phyloP scores from a whole-genome alignment of 1,140 invertebrate species.

The Coboldia fuscipes region DNA sequence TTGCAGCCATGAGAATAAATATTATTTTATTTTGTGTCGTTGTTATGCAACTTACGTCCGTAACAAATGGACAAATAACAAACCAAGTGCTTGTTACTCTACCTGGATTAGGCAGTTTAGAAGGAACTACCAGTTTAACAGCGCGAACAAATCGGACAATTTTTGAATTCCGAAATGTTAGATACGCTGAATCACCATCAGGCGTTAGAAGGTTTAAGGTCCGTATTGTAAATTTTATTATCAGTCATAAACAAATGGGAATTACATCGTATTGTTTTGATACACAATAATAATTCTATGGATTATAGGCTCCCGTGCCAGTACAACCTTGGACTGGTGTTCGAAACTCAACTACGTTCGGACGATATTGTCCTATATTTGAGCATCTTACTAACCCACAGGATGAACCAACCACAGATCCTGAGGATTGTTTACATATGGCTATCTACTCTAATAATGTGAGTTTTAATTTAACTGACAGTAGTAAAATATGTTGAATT shows the following conservation, averaged over 20 bases:
- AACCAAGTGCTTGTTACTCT: constrained; percentile 15
- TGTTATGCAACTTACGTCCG: background rate
- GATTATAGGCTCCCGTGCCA: constrained; percentile 11
- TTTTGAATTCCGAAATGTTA: constrained; percentile 16
- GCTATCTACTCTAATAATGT: constrained; percentile 18
- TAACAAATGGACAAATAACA: constrained; percentile 13
- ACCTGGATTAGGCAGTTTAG: constrained; percentile 14
- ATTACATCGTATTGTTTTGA: too few species aligned
- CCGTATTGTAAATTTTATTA: background rate
- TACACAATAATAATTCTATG: background rate
- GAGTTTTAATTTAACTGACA: too few species aligned
- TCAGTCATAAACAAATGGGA: background rate
- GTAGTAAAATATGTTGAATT: background rate
- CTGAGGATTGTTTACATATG: constrained; percentile 18
- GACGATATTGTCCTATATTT: constrained; percentile 14
- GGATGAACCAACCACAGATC: constrained; percentile 9
- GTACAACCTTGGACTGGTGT: constrained; percentile 23
- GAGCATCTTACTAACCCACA: constrained; percentile 9
- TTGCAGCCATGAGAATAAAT: background rate
- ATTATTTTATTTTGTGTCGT: background rate
- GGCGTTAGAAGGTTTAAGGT: constrained; percentile 19
- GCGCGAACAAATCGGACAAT: constrained; percentile 16
- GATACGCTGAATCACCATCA: constrained; percentile 17
- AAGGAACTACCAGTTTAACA: constrained; percentile 13
- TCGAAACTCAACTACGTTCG: constrained; percentile 11